Conservation (phyloP, 37 sponge, comb jelly and placozoan genomes). For the Lycopodina hypogea region DNA sequence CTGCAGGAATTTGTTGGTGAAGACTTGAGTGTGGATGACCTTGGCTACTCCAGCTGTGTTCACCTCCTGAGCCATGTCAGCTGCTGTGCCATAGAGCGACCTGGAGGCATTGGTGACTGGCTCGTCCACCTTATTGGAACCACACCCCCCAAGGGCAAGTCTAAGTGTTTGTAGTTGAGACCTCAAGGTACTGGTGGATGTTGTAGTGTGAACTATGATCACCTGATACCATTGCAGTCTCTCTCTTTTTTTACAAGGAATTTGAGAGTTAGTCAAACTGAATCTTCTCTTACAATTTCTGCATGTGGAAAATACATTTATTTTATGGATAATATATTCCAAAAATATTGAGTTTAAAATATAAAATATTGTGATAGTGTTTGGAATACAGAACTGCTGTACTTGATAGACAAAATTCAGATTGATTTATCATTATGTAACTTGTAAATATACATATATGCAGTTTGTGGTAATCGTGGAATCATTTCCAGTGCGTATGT, state of each 20-base stretch:
- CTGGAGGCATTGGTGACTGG: slow-evolving; percentile 42
- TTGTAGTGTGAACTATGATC: not conserved
- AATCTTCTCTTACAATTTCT: too few relatives aligned
- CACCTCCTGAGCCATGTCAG: slow-evolving; percentile 27
- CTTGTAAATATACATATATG: too few relatives aligned
- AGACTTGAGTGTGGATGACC: slow-evolving; percentile 8
- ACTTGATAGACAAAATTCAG: too few relatives aligned
- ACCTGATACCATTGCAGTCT: too few relatives aligned
- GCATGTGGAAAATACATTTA: too few relatives aligned
- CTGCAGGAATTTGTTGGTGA: slow-evolving; percentile 9
- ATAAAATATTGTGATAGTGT: too few relatives aligned
- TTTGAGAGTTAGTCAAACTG: too few relatives aligned
- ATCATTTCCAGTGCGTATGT: slow-evolving; percentile 10
- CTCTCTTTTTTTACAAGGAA: not conserved
- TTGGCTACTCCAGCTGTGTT: slow-evolving; percentile 36
- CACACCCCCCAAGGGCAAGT: slow-evolving; percentile 2
- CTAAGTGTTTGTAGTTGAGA: not conserved
- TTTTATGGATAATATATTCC: too few relatives aligned
- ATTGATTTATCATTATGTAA: too few relatives aligned
- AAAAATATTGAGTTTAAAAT: too few relatives aligned
- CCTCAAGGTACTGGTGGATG: too few relatives aligned
- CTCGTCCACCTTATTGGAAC: slow-evolving; percentile 29
- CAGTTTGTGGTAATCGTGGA: slow-evolving; percentile 30
- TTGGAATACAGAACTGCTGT: too few relatives aligned
- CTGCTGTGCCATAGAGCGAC: slow-evolving; percentile 31